These are phyloP conservation scores for Ptychadena robeensis DNA, from an alignment of 2,797 vertebrate genomes.

Conservation along the genomic window DNA sequence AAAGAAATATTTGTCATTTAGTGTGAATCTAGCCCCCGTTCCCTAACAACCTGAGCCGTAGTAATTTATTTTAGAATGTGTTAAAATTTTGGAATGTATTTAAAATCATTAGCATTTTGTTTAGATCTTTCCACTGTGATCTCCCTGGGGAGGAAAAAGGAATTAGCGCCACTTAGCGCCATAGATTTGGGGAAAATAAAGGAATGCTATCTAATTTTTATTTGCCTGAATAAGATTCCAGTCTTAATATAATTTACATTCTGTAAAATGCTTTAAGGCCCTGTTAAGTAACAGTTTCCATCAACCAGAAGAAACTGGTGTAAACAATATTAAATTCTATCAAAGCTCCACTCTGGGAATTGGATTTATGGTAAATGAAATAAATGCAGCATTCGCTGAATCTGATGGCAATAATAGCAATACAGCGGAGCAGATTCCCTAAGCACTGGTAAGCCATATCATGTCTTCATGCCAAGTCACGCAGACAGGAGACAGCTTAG, in stretches of 20 bases:
- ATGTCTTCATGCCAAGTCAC: slow-evolving; percentile 24
- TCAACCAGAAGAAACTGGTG: background rate
- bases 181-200: background rate
- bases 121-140: background rate
- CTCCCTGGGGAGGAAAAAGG: background rate
- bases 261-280: background rate
- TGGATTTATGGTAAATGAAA: background rate
- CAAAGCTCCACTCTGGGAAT: background rate
- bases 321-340: background rate
- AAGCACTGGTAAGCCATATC: slow-evolving; percentile 23
- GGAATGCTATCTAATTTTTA: background rate
- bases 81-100: too few species aligned
- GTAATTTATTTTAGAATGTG: too few species aligned
- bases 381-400: background rate
- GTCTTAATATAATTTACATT: background rate
- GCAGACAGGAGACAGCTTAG: slow-evolving; percentile 18
- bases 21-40: too few species aligned
- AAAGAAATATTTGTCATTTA: too few species aligned
- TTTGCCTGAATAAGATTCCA: background rate
- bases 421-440: background rate
- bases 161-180: background rate
- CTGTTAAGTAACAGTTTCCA: background rate
- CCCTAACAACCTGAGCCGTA: too few species aligned
- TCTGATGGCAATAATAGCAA: background rate
- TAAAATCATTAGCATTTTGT: background rate